A percentile compares a stretch with the other conserved stretches of the same genome.
These are phyloP conservation scores for Gnathonemus longibarbis DNA, from an alignment of 2,113 vertebrate species.

Conservation along the genomic window DNA sequence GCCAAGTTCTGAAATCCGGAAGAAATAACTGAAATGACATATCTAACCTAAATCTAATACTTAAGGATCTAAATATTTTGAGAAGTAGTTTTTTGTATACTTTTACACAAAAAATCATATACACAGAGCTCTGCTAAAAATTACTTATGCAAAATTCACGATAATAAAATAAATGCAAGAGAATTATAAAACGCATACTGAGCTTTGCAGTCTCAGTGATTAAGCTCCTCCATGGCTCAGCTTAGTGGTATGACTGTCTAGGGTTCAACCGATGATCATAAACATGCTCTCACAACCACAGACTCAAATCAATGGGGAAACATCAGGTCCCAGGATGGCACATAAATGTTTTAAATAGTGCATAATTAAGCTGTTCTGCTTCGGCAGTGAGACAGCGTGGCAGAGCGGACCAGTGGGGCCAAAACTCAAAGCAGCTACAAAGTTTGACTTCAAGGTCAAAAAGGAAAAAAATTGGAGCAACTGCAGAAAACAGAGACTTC, in stretches of 20 bases:
- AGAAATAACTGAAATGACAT: neutral
- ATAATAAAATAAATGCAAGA: neutral
- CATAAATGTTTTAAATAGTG: neutral
- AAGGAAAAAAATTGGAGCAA: neutral
- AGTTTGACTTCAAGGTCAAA: conserved; percentile 33
- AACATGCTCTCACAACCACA: neutral
- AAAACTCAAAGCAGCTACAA: conserved; percentile 19
- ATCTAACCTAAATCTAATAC: neutral
- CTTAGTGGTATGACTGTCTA: neutral
- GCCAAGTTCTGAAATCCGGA: neutral
- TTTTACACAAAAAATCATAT: neutral
- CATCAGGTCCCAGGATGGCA: neutral
- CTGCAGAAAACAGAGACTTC: neutral
- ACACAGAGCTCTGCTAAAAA: neutral
- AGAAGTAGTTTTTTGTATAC: neutral
- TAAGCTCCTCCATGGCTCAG: neutral
- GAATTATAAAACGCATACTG: neutral
- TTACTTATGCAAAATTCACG: neutral
- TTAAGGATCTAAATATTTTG: neutral
- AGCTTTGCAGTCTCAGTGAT: neutral
- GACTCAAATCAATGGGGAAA: neutral
- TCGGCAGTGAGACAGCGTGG: neutral
- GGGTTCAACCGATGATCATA: neutral
- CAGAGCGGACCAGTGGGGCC: neutral
- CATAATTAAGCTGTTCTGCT: conserved; percentile 4